These are phyloP conservation scores for Leucophenga maculata DNA, from an alignment of 2,888 invertebrate genomes.

Conservation along the genomic window DNA sequence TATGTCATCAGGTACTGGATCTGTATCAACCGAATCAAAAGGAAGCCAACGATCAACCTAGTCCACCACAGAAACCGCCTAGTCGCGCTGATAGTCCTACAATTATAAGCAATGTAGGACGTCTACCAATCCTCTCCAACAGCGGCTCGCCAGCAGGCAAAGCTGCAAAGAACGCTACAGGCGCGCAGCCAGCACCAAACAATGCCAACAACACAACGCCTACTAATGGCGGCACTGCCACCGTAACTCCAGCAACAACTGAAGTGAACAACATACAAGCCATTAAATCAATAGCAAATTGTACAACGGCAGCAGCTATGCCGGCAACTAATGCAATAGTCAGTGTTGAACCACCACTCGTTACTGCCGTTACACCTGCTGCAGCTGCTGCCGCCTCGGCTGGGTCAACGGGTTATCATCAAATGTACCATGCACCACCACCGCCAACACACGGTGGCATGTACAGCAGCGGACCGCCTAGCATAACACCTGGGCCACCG, in stretches of 20 bases:
- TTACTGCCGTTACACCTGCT: constrained; percentile 42
- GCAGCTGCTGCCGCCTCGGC: constrained; percentile 33
- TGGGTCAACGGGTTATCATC: constrained; percentile 42
- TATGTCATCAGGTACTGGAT: constrained; percentile 96
- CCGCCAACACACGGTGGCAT: constrained; percentile 55
- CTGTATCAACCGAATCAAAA: constrained; percentile 84
- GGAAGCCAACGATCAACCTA: constrained; percentile 74
- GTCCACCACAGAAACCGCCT: constrained; percentile 78
- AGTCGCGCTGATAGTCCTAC: constrained; percentile 76
- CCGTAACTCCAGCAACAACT: constrained; percentile 28
- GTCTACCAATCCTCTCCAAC: constrained; percentile 31
- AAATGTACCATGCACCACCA: constrained; percentile 59
- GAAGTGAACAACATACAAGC: constrained; percentile 65
- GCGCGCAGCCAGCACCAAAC: constrained; percentile 23
- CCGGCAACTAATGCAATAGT: constrained; percentile 37
- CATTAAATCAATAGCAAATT: constrained; percentile 64
- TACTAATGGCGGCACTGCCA: constrained; percentile 40
- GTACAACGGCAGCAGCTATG: constrained; percentile 50
- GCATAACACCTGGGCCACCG: constrained; percentile 47
- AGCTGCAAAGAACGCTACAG: constrained; percentile 6
- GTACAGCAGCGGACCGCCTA: constrained; percentile 47
- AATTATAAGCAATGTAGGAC: constrained; percentile 37
- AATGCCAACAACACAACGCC: constrained; percentile 11
- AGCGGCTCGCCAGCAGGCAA: constrained; percentile 45
- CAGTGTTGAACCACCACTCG: neutral